Evolutionary conservation across 2,113 vertebrate genomes (phyloP), one percentile per base, ranked within the genome.

Genomic region (Chlamydotis undulata): DNA sequence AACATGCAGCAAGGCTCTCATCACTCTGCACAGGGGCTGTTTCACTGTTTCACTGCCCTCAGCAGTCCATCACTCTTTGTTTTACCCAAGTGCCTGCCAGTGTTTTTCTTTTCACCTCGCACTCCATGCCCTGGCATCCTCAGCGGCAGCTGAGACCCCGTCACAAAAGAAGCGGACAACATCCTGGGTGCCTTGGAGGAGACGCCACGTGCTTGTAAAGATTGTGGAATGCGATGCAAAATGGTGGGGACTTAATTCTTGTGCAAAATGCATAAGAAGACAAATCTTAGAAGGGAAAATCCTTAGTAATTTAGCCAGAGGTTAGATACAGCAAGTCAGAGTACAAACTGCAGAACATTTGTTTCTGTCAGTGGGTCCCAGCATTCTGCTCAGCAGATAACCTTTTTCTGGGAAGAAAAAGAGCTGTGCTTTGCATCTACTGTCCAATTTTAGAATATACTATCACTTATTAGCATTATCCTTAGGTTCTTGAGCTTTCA

Each of bases 321-420:
- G 71, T 85, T 88, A 84, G 60, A 92, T 71, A 64, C 39, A 91
- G 65, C 37, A 67, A 56, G 83, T 81, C 81, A 88, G 78, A 92
- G 64, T 81, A 71, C 41, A 76, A 87, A 63, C 59, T 82, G 63
- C 83, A 91, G 75, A 85, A 67, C 49, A 83, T 89, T 94, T 77
- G 14, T 87, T 94, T 94, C 76, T 94, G 76, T 63, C 82, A 89
- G 19, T 57, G 35, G 35, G 41, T 93, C 89, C 14, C 78, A 70
- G 83, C 69, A 93, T 95, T 68, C 93, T 91, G 79, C 81, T 84
- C 78, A 83, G 25, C 24, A 80, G 86, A 94, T 96, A 96, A 95
- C 82, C 93, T 94, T 57, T 43, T 84, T 87, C 63, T 65, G 94
- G 89, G 77, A 96, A 89, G 90, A 55, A 95, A 87, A 91, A 85